Conservation (phyloP, 2,113 vertebrate species). For the Malurus elegans region DNA sequence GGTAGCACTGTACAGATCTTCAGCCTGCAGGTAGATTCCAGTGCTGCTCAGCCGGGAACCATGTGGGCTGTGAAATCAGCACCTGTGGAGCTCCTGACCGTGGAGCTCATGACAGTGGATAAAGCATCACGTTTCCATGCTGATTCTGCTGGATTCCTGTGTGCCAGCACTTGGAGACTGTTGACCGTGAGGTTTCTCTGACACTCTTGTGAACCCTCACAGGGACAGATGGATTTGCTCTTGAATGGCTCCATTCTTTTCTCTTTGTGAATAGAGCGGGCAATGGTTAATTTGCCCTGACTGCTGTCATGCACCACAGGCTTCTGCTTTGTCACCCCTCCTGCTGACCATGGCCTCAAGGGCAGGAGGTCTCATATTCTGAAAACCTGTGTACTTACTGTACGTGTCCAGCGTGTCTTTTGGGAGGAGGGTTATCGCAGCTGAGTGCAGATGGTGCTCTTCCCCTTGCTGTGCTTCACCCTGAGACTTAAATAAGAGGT, state of each 20-base stretch:
- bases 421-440: not conserved
- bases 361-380: slow-evolving; percentile 15
- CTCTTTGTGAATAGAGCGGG: not conserved
- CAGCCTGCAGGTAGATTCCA: not conserved
- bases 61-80: not conserved
- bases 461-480: not conserved
- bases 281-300: slow-evolving; percentile 48
- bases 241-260: slow-evolving; percentile 54
- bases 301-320: slow-evolving; percentile 27
- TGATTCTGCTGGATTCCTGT: slow-evolving; percentile 9
- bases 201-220: slow-evolving; percentile 32
- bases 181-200: slow-evolving; percentile 49
- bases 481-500: not conserved
- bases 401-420: not conserved
- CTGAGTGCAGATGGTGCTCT: accelerated
- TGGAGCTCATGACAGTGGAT: not conserved
- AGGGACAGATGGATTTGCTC: slow-evolving; percentile 49
- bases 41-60: not conserved
- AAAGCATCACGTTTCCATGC: not conserved
- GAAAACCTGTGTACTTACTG: not conserved
- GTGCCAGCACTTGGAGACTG: slow-evolving; percentile 7
- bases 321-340: slow-evolving; percentile 33
- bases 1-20: not conserved
- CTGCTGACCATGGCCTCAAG: slow-evolving; percentile 29
- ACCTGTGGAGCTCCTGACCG: too few species aligned